Percentiles rank a stretch among this genome's conserved stretches.
These are phyloP conservation scores for Platycheirus rosarum DNA, from an alignment of 2,888 invertebrate genomes.

Conservation along the genomic window DNA sequence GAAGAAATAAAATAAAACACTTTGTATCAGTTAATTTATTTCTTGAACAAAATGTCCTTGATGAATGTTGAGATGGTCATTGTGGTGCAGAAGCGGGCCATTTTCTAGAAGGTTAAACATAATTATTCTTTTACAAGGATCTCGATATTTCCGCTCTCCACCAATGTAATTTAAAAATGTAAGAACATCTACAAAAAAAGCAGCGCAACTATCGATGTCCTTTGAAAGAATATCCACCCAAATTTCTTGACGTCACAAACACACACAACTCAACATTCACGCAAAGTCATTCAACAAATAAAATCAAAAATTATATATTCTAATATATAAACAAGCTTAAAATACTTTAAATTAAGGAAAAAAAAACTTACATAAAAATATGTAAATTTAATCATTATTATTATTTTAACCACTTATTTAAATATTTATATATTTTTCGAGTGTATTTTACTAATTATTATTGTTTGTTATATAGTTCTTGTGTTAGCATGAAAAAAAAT, in stretches of 20 bases:
- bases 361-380: slow-evolving; percentile 41
- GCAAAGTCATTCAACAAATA: slow-evolving; percentile 43
- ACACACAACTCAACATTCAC: slow-evolving; percentile 39
- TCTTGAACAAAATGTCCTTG: slow-evolving; percentile 33
- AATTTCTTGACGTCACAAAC: slow-evolving; percentile 25
- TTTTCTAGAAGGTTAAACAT: not conserved
- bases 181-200: slow-evolving; percentile 70
- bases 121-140: slow-evolving; percentile 62
- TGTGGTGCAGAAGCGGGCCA: slow-evolving; percentile 35
- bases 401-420: slow-evolving; percentile 59
- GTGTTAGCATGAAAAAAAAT: slow-evolving; percentile 62
- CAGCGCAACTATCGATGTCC: slow-evolving; percentile 68
- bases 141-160: slow-evolving; percentile 70
- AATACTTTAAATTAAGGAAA: slow-evolving; percentile 51
- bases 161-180: slow-evolving; percentile 70
- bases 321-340: slow-evolving; percentile 67
- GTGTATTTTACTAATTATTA: slow-evolving; percentile 67
- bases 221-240: slow-evolving; percentile 53
- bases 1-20: slow-evolving; percentile 25
- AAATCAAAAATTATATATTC: slow-evolving; percentile 45
- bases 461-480: slow-evolving; percentile 66
- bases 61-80: slow-evolving; percentile 17
- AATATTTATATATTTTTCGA: slow-evolving; percentile 35
- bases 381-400: slow-evolving; percentile 55
- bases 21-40: slow-evolving; percentile 33